Base-by-base conservation (phyloP, 2,113 vertebrate species). In the Calidris pugnax region DNA sequence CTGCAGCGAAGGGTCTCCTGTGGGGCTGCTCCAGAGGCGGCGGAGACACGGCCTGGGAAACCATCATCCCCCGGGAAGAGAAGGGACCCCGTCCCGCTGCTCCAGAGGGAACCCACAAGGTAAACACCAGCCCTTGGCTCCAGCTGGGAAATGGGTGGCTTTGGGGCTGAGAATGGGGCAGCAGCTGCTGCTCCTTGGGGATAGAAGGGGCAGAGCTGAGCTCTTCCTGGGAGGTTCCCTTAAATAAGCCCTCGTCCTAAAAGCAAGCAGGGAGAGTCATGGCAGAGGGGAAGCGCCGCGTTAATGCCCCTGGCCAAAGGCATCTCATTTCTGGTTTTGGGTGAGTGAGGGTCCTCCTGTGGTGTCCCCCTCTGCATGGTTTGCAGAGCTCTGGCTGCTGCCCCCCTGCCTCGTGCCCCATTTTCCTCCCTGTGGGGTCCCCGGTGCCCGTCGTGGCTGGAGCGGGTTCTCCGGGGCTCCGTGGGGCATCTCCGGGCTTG, bases 331-430 rank as follows among this genome's bases (percentile, higher is more conserved):
- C 24, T 62, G 35, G 1, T 33, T 69, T 10, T 0, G 20, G 35
- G 18, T 0, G 20, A 39, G 18, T 11, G 10, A 16, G 12, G 10
- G 26, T 74, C 32, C 60, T 79, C 22, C 79, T 35, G 5, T 0
- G 0, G 32, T n/a, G 7, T 73, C 23, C 27, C 17, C 21, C 4
- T 21, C 72, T 1, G 75, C 24, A 13, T 76, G 47, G 10, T 53
- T 57, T 41, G 26, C 14, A 8, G 15, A 7, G 9, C 39, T 47
- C 20, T 16, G 50, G 9, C 37, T 64, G n/a, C 30, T 62, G 22
- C 3, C 28, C 67, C n/a, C 0, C 23, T 66, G 12, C 14, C 2
- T 20, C 2, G 3, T 2, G 30, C 11, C 5, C n/a, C 22, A 2
- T 59, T 57, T 71, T 35, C 27, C 33, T 53, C 62, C 33, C 22